Percentiles rank a stretch among this genome's conserved stretches.
Evolutionary conservation across 2,113 vertebrate species (phyloP).

Genomic region (Hiodon tergisus): DNA sequence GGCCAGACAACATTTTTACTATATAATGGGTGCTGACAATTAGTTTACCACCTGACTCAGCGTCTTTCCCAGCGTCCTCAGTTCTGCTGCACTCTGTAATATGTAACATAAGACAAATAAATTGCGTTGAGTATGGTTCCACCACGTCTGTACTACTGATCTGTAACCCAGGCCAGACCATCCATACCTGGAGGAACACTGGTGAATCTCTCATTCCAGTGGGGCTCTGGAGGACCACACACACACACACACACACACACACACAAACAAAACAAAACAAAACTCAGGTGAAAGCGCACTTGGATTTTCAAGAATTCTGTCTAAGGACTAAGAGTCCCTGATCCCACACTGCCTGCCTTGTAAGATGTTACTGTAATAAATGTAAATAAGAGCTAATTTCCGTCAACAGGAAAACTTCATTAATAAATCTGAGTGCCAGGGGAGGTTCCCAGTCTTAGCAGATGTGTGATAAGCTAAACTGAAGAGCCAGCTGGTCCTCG

Average conservation of each 20-base stretch:
- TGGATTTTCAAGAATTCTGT: constrained; percentile 15
- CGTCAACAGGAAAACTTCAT: constrained; percentile 16
- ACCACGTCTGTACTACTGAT: no score
- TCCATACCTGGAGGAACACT: no score
- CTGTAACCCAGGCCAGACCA: no score
- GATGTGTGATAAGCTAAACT: constrained; percentile 22
- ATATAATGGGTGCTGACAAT: not conserved
- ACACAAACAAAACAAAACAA: constrained; percentile 22
- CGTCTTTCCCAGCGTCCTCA: not conserved
- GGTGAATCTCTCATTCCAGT: no score
- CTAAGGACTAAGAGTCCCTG: constrained; percentile 24
- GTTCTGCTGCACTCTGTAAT: not conserved
- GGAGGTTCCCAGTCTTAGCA: constrained; percentile 25
- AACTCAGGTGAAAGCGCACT: not conserved
- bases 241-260: constrained; percentile 19
- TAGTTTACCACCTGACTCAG: not conserved
- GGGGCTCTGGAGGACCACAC: not conserved
- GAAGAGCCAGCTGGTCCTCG: constrained; percentile 13
- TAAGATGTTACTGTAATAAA: constrained; percentile 34
- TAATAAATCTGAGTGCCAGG: constrained; percentile 23
- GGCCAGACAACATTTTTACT: not conserved
- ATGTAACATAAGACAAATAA: not conserved
- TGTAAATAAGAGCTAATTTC: constrained; percentile 35
- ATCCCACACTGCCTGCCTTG: constrained; percentile 16
- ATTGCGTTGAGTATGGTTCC: no score